Percentiles rank a stretch among this genome's conserved stretches.
These are phyloP conservation scores for Holothuria glaberrima DNA, from an alignment of 35 echinoderm and acorn worm genomes.

Conservation along the genomic window DNA sequence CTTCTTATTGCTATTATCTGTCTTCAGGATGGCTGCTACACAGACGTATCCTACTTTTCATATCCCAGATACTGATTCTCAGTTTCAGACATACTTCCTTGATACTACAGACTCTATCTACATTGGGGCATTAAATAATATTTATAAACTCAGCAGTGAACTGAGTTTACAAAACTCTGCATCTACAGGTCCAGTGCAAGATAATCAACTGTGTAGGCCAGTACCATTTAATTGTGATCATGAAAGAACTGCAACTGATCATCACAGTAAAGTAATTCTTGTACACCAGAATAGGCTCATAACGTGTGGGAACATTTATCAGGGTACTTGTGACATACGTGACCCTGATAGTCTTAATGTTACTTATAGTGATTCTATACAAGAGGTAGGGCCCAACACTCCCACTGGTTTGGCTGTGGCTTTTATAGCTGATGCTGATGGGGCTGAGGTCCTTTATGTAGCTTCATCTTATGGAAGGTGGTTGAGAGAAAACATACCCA, in stretches of 20 bases:
- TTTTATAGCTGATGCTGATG: slow-evolving; percentile 2
- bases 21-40: neutral
- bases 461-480: neutral
- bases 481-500: neutral
- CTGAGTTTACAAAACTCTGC: neutral
- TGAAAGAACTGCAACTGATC: neutral
- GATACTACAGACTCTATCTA: neutral
- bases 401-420: neutral
- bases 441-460: neutral
- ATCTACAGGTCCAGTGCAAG: slow-evolving; percentile 31
- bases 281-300: neutral
- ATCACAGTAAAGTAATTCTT: slow-evolving; percentile 2
- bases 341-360: neutral
- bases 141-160: slow-evolving; percentile 33
- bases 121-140: slow-evolving; percentile 44
- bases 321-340: slow-evolving; percentile 11
- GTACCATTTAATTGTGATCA: neutral
- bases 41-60: slow-evolving; percentile 14
- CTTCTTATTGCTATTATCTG: neutral
- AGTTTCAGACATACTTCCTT: slow-evolving; percentile 25
- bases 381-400: slow-evolving; percentile 5
- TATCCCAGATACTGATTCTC: slow-evolving; percentile 12
- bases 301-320: slow-evolving; percentile 18
- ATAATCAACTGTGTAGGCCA: slow-evolving; percentile 23
- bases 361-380: neutral